phyloP scores from a whole-genome alignment of 2,797 vertebrate genomes.

The Petrocephalus schoutedeni region DNA sequence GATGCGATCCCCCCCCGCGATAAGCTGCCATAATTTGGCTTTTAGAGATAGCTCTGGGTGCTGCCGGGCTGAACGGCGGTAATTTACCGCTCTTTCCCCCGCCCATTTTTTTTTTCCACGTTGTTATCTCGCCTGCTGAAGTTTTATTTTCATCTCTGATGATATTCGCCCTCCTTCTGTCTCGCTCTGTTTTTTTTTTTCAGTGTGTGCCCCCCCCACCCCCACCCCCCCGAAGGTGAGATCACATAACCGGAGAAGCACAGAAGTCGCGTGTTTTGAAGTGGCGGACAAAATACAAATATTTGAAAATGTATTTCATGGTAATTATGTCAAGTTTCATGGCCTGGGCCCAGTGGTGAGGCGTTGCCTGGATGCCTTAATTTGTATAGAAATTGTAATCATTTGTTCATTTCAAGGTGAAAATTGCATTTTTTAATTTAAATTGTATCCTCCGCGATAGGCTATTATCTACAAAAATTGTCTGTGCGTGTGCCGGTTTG shows the following conservation, averaged over 20 bases:
- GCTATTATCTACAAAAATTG: constrained; percentile 99
- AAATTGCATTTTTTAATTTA: constrained; percentile 99
- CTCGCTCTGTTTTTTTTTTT: constrained; percentile 56
- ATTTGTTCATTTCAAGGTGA: constrained; percentile 99
- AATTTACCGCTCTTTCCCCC: constrained; percentile 58
- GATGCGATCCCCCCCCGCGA: constrained; percentile 88
- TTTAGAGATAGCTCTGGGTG: constrained; percentile 85
- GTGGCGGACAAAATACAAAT: constrained; percentile 97
- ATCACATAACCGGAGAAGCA: constrained; percentile 73
- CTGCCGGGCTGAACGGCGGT: constrained; percentile 67
- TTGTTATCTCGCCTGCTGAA: constrained; percentile 82
- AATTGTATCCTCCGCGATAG: constrained; percentile 99
- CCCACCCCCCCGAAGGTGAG: constrained; percentile 78
- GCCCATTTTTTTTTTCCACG: constrained; percentile 56
- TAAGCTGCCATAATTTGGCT: constrained; percentile 89
- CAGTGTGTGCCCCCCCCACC: constrained; percentile 75
- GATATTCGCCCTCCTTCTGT: constrained; percentile 62
- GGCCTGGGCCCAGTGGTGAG: constrained; percentile 94
- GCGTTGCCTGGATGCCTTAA: constrained; percentile 99
- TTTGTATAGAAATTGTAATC: constrained; percentile 99
- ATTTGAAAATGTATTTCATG: constrained; percentile 99
- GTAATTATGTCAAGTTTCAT: constrained; percentile 99
- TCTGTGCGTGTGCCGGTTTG: constrained; percentile 89
- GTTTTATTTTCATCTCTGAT: constrained; percentile 71
- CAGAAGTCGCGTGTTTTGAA: constrained; percentile 86